Percentiles rank a stretch among this genome's conserved stretches.
phyloP scores from a whole-genome alignment of 2,888 invertebrate species.

The Napeogenes sylphis region DNA sequence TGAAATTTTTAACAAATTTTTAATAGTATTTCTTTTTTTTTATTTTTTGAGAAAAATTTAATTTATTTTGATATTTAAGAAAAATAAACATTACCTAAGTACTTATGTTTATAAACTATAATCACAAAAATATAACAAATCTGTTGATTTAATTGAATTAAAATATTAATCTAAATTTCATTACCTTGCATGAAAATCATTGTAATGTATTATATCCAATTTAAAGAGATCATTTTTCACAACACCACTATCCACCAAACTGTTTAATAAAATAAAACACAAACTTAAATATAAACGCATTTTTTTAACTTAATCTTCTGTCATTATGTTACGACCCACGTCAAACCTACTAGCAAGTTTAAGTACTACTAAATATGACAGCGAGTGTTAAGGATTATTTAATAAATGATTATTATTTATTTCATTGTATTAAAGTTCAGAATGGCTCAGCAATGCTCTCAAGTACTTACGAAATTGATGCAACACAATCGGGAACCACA shows the following conservation, averaged over 20 bases:
- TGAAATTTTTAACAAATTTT: too few relatives aligned
- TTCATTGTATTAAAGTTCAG: not conserved
- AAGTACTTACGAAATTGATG: constrained; percentile 1
- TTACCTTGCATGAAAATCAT: constrained; percentile 79
- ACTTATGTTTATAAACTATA: not conserved
- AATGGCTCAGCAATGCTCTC: not conserved
- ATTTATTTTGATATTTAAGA: too few relatives aligned
- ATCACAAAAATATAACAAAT: not conserved
- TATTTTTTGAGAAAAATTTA: too few relatives aligned
- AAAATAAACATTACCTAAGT: too few relatives aligned
- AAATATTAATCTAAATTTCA: constrained; percentile 27
- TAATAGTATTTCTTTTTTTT: too few relatives aligned
- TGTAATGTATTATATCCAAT: constrained; percentile 76
- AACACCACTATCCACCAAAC: constrained; percentile 13
- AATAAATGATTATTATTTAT: constrained; percentile 1
- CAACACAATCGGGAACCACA: constrained; percentile 1
- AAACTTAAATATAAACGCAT: constrained; percentile 3
- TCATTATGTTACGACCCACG: constrained; percentile 16
- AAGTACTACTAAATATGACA: constrained; percentile 27
- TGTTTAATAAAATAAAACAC: constrained; percentile 12
- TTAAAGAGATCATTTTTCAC: constrained; percentile 50
- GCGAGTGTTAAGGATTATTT: constrained; percentile 1
- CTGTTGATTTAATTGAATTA: not conserved
- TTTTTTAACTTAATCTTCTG: constrained; percentile 9
- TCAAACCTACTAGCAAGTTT: constrained; percentile 23